Conservation (phyloP, 2,113 vertebrate species). For the Lepidothrix coronata region DNA sequence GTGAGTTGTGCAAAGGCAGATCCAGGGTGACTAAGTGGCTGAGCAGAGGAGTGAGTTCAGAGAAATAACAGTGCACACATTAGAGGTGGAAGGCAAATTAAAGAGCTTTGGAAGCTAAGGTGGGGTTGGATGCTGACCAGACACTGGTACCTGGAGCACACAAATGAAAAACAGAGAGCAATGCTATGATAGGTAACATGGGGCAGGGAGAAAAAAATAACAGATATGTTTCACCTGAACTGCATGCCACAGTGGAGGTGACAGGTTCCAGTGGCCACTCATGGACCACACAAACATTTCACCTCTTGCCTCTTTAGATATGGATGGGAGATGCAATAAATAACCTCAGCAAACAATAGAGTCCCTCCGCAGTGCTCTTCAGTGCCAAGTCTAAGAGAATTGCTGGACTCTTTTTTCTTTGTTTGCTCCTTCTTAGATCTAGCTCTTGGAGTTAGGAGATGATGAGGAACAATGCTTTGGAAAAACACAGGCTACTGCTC, state of each 20-base stretch:
- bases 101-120: not conserved
- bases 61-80: not conserved
- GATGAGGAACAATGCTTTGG: not conserved
- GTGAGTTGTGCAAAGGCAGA: accelerated
- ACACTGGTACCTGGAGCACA: not conserved
- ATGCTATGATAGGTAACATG: not conserved
- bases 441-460: not conserved
- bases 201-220: not conserved
- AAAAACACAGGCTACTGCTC: not conserved
- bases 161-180: not conserved
- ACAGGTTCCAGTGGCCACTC: not conserved
- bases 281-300: not conserved
- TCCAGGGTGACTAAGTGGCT: not conserved
- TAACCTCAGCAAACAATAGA: not conserved
- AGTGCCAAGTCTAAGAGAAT: not conserved
- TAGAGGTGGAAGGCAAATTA: not conserved
- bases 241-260: not conserved
- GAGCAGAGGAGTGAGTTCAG: not conserved
- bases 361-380: not conserved
- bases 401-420: not conserved
- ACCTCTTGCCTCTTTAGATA: not conserved
- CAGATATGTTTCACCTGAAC: not conserved
- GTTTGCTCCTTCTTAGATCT: not conserved
- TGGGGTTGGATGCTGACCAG: not conserved
- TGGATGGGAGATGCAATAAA: not conserved